These are phyloP conservation scores for Atrichornis clamosus DNA, from an alignment of 2,113 vertebrate genomes.

Conservation along the genomic window DNA sequence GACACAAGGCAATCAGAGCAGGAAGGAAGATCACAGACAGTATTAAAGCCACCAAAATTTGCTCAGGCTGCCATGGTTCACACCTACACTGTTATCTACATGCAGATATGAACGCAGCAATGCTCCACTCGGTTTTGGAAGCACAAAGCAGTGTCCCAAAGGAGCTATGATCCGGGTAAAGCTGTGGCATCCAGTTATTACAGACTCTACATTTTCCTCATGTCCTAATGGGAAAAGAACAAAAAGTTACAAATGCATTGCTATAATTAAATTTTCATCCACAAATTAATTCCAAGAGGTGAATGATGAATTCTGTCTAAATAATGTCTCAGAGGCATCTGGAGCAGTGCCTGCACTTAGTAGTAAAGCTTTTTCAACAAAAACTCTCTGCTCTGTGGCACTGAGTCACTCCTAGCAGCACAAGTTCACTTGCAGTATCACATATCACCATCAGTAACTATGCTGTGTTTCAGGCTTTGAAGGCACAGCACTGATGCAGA, in stretches of 20 bases:
- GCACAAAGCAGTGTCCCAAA: neutral
- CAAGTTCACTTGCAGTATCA: neutral
- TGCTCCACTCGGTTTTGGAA: neutral
- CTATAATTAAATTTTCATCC: conserved; percentile 6
- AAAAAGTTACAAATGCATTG: neutral
- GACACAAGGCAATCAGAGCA: neutral
- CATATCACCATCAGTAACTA: neutral
- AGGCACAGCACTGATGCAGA: neutral
- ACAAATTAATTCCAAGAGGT: conserved; percentile 8
- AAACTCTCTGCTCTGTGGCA: neutral
- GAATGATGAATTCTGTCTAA: neutral
- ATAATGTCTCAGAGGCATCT: neutral
- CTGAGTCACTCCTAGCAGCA: neutral
- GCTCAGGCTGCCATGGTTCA: neutral
- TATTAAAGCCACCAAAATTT: neutral
- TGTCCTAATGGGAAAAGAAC: neutral
- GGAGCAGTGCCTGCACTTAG: neutral
- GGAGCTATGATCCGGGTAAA: neutral
- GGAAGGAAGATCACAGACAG: neutral
- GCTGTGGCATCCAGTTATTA: neutral
- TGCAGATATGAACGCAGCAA: neutral
- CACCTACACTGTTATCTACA: neutral
- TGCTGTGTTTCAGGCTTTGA: neutral
- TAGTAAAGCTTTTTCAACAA: neutral
- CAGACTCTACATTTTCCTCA: neutral